Conservation (phyloP, 1,140 invertebrate genomes). For the Orchestia grillus region DNA sequence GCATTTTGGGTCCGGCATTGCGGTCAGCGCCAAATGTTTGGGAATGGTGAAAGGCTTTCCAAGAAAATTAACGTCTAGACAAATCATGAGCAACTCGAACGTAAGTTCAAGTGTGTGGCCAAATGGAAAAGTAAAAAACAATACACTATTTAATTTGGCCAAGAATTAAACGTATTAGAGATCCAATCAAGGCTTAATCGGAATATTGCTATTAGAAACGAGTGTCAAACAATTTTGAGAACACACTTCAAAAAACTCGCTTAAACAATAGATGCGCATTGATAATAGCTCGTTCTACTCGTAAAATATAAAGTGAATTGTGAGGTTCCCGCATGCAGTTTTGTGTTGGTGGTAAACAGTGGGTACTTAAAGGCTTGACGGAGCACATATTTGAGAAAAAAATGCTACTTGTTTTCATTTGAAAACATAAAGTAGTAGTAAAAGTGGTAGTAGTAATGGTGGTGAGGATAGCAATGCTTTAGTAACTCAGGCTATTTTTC, state of each 20-base stretch:
- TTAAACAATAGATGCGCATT: not conserved
- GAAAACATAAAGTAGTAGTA: too few species aligned
- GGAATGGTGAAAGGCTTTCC: not conserved
- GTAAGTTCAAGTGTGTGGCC: too few species aligned
- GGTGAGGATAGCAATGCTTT: too few species aligned
- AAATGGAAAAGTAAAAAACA: not conserved
- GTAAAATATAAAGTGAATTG: not conserved
- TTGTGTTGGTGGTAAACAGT: not conserved
- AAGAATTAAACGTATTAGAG: not conserved
- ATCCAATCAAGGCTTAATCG: not conserved
- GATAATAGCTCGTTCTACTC: not conserved
- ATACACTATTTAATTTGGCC: not conserved
- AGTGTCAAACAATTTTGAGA: not conserved
- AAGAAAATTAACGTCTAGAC: not conserved
- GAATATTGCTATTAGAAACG: not conserved
- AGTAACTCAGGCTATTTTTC: too few species aligned
- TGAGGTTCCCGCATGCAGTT: not conserved
- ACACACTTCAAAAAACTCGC: not conserved
- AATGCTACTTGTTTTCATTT: too few species aligned
- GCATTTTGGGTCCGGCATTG: not conserved
- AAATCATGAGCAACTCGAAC: not conserved
- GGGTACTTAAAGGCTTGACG: too few species aligned
- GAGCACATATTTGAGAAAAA: too few species aligned
- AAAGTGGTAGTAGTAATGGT: too few species aligned
- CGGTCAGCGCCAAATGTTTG: not conserved